Conservation (phyloP, 2,113 vertebrate genomes). For the Gambusia affinis region DNA sequence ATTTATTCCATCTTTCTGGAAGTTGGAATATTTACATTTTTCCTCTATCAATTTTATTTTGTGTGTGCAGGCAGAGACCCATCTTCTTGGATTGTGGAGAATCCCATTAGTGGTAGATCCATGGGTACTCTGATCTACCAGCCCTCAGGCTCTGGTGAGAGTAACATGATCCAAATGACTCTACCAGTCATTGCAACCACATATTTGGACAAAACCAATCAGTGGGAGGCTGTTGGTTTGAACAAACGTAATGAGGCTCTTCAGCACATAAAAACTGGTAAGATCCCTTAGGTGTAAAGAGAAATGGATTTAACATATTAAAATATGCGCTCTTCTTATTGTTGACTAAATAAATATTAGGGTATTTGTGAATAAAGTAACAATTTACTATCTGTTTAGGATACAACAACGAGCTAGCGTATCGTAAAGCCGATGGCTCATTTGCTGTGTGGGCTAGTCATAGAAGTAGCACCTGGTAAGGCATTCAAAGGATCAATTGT, state of each 20-base stretch:
- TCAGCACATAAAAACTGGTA: constrained; percentile 64
- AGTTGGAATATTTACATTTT: no score
- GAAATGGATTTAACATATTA: not conserved
- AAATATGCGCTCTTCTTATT: not conserved
- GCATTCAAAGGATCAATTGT: not conserved
- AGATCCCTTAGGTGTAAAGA: not conserved
- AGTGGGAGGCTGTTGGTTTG: constrained; percentile 71
- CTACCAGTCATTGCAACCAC: constrained; percentile 69
- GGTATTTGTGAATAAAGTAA: not conserved
- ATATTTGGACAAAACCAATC: constrained; percentile 77
- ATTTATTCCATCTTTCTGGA: no score
- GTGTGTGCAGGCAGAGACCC: constrained; percentile 39
- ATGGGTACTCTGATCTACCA: constrained; percentile 42
- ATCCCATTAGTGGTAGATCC: constrained; percentile 56
- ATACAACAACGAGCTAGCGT: constrained; percentile 41
- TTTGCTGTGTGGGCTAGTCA: not conserved
- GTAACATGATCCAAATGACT: constrained; percentile 68
- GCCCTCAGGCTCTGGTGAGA: constrained; percentile 69
- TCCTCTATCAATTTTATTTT: not conserved
- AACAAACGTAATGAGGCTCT: constrained; percentile 55
- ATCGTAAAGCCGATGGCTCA: constrained; percentile 56
- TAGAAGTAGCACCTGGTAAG: constrained; percentile 37
- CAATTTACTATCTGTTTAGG: constrained; percentile 27
- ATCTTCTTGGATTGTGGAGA: constrained; percentile 41
- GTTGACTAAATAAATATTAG: not conserved